Evolutionary conservation across 2,888 invertebrate species (phyloP).

Genomic region (Dyspetes luteomarginatus): DNA sequence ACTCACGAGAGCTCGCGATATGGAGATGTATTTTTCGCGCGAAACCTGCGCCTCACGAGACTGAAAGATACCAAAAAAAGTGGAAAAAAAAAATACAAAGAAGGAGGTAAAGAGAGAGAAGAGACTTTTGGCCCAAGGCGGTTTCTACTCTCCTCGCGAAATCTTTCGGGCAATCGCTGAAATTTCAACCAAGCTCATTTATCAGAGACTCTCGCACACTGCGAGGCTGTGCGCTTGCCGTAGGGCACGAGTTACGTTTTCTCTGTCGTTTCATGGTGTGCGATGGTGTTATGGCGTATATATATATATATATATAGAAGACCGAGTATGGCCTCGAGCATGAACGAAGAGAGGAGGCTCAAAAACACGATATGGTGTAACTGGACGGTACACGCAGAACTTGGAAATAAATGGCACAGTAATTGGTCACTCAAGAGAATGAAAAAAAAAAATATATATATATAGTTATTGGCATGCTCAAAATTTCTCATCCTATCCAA

Average conservation of each 20-base stretch:
- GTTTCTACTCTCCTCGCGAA: conserved; percentile 61
- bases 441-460: too few relatives aligned
- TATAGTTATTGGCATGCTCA: conserved; percentile 21
- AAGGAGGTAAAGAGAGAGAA: background rate
- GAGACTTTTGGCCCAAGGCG: conserved; percentile 44
- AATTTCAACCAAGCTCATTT: conserved; percentile 76
- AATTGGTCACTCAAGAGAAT: conserved; percentile 18
- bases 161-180: conserved; percentile 73
- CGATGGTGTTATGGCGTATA: conserved; percentile 22
- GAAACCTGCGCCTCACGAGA: background rate
- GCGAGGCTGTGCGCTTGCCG: conserved; percentile 58
- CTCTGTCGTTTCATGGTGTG: background rate
- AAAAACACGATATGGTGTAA: conserved; percentile 46
- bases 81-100: conserved; percentile 9
- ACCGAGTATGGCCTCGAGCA: conserved; percentile 47
- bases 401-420: background rate
- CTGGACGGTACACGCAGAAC: conserved; percentile 36
- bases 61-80: background rate
- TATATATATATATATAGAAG: background rate
- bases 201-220: conserved; percentile 68
- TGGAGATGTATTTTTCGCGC: background rate
- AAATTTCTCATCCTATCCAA: background rate
- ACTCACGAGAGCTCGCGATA: background rate
- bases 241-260: conserved; percentile 35
- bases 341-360: conserved; percentile 34